Percentiles rank a stretch among this genome's conserved stretches.
phyloP scores from a whole-genome alignment of 2,113 vertebrate genomes.

The Reinhardtius hippoglossoides region DNA sequence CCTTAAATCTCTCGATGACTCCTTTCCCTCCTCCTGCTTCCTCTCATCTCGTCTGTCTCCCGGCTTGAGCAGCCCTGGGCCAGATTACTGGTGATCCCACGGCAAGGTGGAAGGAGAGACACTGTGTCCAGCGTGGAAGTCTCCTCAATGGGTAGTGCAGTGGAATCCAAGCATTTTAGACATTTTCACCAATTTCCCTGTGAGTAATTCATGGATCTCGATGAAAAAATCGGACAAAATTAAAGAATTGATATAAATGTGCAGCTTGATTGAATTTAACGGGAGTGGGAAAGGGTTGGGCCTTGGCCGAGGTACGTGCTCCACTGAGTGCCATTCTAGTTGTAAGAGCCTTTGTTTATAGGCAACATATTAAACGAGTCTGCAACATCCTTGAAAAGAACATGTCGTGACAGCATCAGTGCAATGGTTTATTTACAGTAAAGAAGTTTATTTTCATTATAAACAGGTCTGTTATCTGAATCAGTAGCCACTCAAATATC shows the following conservation, averaged over 20 bases:
- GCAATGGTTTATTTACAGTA: neutral
- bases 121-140: neutral
- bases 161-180: too few species aligned
- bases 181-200: too few species aligned
- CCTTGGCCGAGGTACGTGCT: neutral
- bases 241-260: too few species aligned
- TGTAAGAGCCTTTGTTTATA: neutral
- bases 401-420: neutral
- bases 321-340: neutral
- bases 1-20: slow-evolving; percentile 20
- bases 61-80: slow-evolving; percentile 1
- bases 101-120: neutral
- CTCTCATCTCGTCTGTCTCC: slow-evolving; percentile 28
- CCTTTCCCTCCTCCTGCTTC: slow-evolving; percentile 13
- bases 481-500: neutral
- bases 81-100: slow-evolving; percentile 44
- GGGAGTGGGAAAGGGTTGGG: neutral
- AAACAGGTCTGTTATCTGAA: neutral
- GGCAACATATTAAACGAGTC: neutral
- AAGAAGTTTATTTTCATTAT: neutral
- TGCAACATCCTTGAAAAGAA: neutral
- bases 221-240: neutral
- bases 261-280: slow-evolving; percentile 13
- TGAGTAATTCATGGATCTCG: too few species aligned
- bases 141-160: neutral